Base-by-base conservation (phyloP, 1,140 invertebrate species). In the Scylla paramamosain region DNA sequence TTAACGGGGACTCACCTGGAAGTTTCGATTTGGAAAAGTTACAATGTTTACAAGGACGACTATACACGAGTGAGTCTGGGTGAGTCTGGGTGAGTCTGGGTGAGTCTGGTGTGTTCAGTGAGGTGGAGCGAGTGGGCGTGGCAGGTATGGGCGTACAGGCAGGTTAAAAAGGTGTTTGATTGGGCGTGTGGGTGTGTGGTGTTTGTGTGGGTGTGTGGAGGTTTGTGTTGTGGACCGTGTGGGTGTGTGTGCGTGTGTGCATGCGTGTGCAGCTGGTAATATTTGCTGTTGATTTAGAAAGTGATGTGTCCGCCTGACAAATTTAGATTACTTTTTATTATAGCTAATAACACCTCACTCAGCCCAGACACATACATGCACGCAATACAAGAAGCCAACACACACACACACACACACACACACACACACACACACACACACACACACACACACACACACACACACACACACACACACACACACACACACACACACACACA, bases 401-500 rank as follows among this genome's bases (percentile, higher is more conserved):
- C 67, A 77, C 67, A 77, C 67, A 77, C 67, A 77, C 67, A 89
- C 87, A 89, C 87, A 89, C 87, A 89, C 87, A 89, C 87, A 89
- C 87, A 89, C 87, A 89, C 87, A 89, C 87, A 89, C 87, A 89
- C 87, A 89, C 87, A 89, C 87, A 89, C 39, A 89, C 87, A 89
- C 87, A 89, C 87, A 89, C 87, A 89, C 87, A 89, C 86, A 89
- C 87, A 89, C 87, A 89, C 87, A 89, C 87, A 89, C 32, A 91
- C 87, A 89, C 6, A 14, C 12, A 89, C 28, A 32, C 39, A 89
- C 87, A 89, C 28, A 89, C 87, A 89, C 87, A 89, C 87, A 89
- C 87, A 89, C 87, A 89, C 87, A 88, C 87, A 88, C 87, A 88
- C 87, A 88, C 87, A 88, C 87, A 86, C 87, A 88, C 87, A 88